Percentiles rank a stretch among this genome's conserved stretches.
Conservation (phyloP, 1,140 invertebrate species). For the Cheumatopsyche charites region DNA sequence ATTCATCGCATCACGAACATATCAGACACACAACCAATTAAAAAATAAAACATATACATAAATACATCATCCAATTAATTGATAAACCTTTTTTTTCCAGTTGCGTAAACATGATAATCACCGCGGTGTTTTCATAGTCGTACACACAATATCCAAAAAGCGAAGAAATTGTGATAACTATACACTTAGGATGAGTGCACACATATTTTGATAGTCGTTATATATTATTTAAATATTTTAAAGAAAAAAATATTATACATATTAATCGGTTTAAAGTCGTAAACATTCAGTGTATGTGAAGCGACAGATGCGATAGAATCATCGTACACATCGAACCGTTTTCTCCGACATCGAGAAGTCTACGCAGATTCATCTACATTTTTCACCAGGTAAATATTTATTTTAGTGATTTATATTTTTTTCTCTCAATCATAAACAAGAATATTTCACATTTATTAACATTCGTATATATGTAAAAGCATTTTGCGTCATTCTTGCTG, state of each 20-base stretch:
- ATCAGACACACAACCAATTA: too few relatives aligned
- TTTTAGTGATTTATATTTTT: neutral
- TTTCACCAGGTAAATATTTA: neutral
- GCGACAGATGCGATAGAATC: constrained; percentile 17
- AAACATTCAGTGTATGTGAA: constrained; percentile 9
- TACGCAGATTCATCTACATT: neutral
- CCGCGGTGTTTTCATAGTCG: constrained; percentile 27
- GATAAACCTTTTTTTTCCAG: too few relatives aligned
- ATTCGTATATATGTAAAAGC: too few relatives aligned
- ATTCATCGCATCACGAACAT: too few relatives aligned
- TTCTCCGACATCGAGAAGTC: neutral
- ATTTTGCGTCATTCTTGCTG: too few relatives aligned
- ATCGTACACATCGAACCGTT: neutral
- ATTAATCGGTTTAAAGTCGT: too few relatives aligned
- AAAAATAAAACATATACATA: too few relatives aligned
- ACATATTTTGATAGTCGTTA: constrained; percentile 19
- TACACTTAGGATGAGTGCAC: constrained; percentile 11
- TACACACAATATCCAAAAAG: neutral
- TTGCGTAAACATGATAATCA: constrained; percentile 10
- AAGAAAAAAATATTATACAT: neutral
- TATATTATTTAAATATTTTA: neutral
- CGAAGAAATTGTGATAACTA: constrained; percentile 24
- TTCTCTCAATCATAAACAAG: neutral
- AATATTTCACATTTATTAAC: neutral
- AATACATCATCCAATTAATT: too few relatives aligned